phyloP scores from a whole-genome alignment of 2,888 invertebrate species.

The Conchocele bisecta region DNA sequence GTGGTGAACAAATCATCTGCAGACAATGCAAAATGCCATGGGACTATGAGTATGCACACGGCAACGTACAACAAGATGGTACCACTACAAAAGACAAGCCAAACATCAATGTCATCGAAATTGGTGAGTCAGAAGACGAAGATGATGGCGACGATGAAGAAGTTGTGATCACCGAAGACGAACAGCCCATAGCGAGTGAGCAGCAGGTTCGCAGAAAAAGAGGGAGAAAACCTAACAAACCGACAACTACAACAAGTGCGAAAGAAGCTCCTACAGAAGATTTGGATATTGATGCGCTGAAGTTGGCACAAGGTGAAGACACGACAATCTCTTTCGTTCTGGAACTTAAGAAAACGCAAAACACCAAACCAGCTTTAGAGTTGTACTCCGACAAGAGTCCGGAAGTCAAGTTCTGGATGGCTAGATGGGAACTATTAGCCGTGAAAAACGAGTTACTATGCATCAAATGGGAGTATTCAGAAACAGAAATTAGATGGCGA shows the following conservation, averaged over 20 bases:
- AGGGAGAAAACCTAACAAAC: constrained; percentile 12
- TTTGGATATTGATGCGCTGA: neutral
- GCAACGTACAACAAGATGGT: no score
- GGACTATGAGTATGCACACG: no score
- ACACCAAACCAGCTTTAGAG: constrained; percentile 10
- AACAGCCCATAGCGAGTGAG: no score
- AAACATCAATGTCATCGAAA: neutral
- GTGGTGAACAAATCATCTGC: constrained; percentile 7
- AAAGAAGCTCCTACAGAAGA: constrained; percentile 7
- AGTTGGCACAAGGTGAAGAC: neutral
- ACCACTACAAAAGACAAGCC: no score
- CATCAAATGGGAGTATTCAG: constrained; percentile 23
- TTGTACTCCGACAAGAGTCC: constrained; percentile 8
- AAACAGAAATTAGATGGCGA: constrained; percentile 5
- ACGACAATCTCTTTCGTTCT: constrained; percentile 11
- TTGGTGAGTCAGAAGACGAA: neutral
- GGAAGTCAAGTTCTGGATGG: constrained; percentile 22
- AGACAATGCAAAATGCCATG: constrained; percentile 37
- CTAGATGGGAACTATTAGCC: constrained; percentile 26
- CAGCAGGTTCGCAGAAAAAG: constrained; percentile 5
- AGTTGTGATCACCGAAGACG: neutral
- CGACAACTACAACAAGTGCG: neutral
- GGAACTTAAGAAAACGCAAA: neutral
- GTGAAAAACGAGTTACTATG: constrained; percentile 24
- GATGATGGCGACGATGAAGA: neutral